Evolutionary conservation across 2,797 vertebrate species (phyloP), one percentile per base, ranked within the genome.

Genomic region (Meda fulgida): DNA sequence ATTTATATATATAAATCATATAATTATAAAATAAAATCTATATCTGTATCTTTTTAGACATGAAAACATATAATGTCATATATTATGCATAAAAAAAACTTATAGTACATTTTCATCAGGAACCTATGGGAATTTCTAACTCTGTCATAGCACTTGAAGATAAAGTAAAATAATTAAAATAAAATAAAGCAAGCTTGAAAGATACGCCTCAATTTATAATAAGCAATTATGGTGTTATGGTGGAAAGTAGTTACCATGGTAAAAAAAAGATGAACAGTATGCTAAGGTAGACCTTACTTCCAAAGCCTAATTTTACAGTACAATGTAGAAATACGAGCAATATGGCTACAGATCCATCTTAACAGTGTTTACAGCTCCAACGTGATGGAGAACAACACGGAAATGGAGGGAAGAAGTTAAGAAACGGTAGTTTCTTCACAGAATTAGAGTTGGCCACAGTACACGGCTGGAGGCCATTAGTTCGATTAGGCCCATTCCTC

Each of bases 401-500:
- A 55, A 85, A 21, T 36, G 66, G 87, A 90, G 23, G 53, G 36
- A 16, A 63, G 53, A 4, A 8, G n/a, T 53, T 67, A 5, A 53
- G 14, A 81, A 69, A 51, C 66, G 78, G 66, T 55, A 40, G n/a
- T 55, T 82, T 86, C 80, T 77, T 81, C 40, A 78, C 71, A 85
- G 72, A 60, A 86, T 70, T 70, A 14, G 53, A 71, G 66, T 21
- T 38, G 71, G 88, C 70, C 81, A n/a, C 7, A 55, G 78, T 34
- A 18, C 29, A 34, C 58, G 58, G 40, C 77, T 16, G 43, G 78
- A 63, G 53, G 85, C 86, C 88, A 89, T 89, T 86, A 89, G 82
- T 31, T 87, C 84, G 86, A 89, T 89, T 86, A 87, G 85, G 80
- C 71, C 60, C 55, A 78, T 66, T 83, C 40, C 60, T 34, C 40